phyloP scores from a whole-genome alignment of 2,113 vertebrate species.

The Mus pahari region DNA sequence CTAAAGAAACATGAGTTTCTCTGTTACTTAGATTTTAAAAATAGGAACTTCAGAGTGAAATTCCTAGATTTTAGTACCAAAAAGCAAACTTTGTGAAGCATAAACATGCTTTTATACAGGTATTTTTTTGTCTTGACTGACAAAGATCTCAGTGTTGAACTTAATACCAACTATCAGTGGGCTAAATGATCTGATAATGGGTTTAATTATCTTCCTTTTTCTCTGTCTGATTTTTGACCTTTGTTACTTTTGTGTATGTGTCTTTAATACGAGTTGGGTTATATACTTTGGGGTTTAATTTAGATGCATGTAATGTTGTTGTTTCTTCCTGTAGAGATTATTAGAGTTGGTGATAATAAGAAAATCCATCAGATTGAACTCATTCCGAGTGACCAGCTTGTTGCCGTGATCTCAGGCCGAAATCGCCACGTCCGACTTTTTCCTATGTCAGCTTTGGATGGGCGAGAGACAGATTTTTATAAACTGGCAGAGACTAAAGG shows the following conservation, averaged over 20 bases:
- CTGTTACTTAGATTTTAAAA: conserved; percentile 22
- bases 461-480: conserved; percentile 94
- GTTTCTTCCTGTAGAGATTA: conserved; percentile 91
- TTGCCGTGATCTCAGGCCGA: conserved; percentile 97
- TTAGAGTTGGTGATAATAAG: conserved; percentile 97
- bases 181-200: background rate
- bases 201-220: background rate
- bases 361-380: conserved; percentile 98
- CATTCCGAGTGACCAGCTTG: conserved; percentile 94
- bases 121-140: background rate
- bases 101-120: background rate
- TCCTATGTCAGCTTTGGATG: conserved; percentile 93
- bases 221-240: background rate
- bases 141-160: conserved; percentile 25
- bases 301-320: conserved; percentile 9
- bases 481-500: conserved; percentile 97
- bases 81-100: conserved; percentile 26
- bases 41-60: background rate
- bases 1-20: background rate
- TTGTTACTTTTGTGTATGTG: background rate
- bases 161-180: background rate
- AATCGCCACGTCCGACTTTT: conserved; percentile 98
- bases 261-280: conserved; percentile 25
- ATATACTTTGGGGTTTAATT: conserved; percentile 32
- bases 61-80: background rate